phyloP scores from a whole-genome alignment of 2,113 vertebrate species.

The Rhinopithecus roxellana region DNA sequence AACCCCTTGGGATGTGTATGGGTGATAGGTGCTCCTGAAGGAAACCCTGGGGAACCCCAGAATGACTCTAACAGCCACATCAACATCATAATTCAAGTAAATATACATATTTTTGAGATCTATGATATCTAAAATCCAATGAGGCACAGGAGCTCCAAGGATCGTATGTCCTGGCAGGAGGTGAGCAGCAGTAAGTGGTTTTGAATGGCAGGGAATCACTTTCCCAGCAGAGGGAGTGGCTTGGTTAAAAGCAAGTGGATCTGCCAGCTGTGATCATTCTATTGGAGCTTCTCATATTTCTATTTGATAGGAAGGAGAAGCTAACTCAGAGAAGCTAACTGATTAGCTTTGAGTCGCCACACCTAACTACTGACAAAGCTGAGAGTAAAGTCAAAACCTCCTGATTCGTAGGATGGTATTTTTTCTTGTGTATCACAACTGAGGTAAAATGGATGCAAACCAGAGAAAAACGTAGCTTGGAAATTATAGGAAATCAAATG shows the following conservation, averaged over 20 bases:
- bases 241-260: background rate
- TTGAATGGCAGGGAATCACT: background rate
- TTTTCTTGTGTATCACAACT: background rate
- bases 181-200: background rate
- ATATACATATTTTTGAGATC: background rate
- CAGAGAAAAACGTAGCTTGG: background rate
- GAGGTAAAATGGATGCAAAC: background rate
- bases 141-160: background rate
- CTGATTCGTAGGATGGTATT: background rate
- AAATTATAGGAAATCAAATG: background rate
- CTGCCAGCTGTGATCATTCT: background rate
- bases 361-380: background rate
- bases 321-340: background rate
- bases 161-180: background rate
- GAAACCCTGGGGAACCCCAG: background rate
- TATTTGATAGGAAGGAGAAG: background rate
- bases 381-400: background rate
- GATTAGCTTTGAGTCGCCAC: background rate
- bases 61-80: background rate
- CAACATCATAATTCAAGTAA: background rate
- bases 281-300: background rate
- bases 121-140: background rate
- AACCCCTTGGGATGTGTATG: background rate
- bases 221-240: background rate
- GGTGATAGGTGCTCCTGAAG: background rate